These are phyloP conservation scores for Conopomorpha cramerella DNA, from an alignment of 1,140 invertebrate species.

Conservation along the genomic window DNA sequence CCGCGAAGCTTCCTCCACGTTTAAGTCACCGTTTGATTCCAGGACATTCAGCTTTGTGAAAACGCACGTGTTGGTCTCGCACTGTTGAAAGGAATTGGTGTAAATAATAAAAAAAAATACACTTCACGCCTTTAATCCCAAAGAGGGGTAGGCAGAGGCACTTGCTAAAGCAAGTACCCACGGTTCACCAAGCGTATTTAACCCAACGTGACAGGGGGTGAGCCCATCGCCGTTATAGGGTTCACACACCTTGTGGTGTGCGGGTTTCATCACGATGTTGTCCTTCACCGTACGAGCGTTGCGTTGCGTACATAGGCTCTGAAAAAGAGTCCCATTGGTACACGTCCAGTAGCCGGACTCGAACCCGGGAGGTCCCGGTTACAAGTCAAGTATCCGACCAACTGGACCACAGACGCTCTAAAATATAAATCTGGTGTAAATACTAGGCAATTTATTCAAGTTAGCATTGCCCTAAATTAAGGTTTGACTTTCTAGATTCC, in stretches of 20 bases:
- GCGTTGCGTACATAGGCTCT: no score
- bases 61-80: conserved; percentile 31
- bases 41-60: conserved; percentile 26
- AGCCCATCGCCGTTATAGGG: neutral
- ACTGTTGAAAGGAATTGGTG: conserved; percentile 14
- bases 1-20: conserved; percentile 19
- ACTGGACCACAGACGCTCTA: no score
- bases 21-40: conserved; percentile 13
- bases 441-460: no score
- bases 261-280: neutral
- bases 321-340: no score
- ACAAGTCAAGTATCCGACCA: no score
- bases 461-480: no score
- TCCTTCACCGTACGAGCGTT: no score
- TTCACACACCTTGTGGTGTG: neutral
- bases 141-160: neutral
- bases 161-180: neutral
- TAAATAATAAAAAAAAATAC: neutral
- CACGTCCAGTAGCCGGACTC: no score
- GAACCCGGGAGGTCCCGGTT: no score
- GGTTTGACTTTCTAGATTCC: no score
- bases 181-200: neutral
- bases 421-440: no score
- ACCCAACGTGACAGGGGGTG: neutral
- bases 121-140: neutral